Conservation (phyloP, 1,140 invertebrate species). For the Chionoecetes opilio region DNA sequence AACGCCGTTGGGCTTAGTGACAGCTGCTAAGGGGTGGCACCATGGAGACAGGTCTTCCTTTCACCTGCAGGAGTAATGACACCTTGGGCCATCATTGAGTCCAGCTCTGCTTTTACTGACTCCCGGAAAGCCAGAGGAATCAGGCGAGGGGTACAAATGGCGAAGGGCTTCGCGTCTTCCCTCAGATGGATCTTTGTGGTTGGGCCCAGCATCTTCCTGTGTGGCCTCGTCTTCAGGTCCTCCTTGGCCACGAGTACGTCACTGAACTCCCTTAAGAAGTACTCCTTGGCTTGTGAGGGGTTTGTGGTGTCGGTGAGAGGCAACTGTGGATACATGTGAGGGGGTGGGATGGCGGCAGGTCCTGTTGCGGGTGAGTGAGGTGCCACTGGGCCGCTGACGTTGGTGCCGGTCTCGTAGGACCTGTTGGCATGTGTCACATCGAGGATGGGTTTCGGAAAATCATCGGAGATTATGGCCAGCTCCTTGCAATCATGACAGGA, state of each 20-base stretch:
- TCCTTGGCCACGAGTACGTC: background rate
- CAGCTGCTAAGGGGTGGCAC: background rate
- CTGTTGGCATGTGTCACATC: too few species aligned
- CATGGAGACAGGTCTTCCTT: background rate
- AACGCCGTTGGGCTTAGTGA: background rate
- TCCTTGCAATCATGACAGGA: background rate
- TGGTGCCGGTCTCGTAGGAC: too few species aligned
- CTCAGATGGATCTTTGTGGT: background rate
- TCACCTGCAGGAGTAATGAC: background rate
- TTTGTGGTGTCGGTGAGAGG: background rate
- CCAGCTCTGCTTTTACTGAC: background rate
- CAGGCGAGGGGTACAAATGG: too few species aligned
- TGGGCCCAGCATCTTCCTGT: background rate
- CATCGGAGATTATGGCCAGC: background rate
- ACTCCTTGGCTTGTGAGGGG: background rate
- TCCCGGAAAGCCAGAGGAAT: too few species aligned
- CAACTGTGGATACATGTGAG: too few species aligned
- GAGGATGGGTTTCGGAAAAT: too few species aligned
- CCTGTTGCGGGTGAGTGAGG: too few species aligned
- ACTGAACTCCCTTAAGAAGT: background rate
- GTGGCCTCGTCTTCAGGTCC: background rate
- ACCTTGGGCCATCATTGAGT: background rate
- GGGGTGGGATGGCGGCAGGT: too few species aligned
- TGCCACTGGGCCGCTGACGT: too few species aligned
- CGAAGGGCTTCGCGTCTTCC: background rate